Percentiles rank a stretch among this genome's conserved stretches.
Evolutionary conservation across 2,797 vertebrate genomes (phyloP).

Genomic region (Megalops cyprinoides): DNA sequence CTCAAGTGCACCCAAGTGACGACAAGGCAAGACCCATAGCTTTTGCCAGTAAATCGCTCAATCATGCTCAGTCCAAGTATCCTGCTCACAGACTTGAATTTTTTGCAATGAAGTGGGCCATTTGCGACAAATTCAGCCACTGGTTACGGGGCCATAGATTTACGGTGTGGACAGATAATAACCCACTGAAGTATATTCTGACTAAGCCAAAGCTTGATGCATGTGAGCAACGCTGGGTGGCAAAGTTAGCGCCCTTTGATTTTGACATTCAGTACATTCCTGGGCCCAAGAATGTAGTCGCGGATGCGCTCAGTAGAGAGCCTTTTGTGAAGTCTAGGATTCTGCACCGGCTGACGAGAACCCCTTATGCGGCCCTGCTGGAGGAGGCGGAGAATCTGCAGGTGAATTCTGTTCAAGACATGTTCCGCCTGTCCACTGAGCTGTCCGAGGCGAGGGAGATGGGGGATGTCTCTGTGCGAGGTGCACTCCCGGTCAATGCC

Average conservation of each 20-base stretch:
- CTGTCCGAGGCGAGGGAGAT: neutral
- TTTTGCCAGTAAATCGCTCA: too few species aligned
- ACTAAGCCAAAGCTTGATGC: too few species aligned
- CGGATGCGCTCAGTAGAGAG: slow-evolving; percentile 27
- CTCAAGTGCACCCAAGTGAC: too few species aligned
- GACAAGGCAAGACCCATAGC: too few species aligned
- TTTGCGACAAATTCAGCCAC: too few species aligned
- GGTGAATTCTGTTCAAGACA: neutral
- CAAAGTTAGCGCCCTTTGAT: slow-evolving; percentile 26
- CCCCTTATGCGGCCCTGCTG: neutral
- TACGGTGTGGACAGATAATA: too few species aligned
- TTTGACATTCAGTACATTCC: slow-evolving; percentile 37
- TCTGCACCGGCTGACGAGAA: slow-evolving; percentile 9
- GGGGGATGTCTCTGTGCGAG: neutral
- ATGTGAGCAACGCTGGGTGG: too few species aligned
- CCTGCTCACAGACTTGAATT: too few species aligned
- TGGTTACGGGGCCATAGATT: too few species aligned
- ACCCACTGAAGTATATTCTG: too few species aligned
- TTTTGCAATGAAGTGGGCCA: too few species aligned
- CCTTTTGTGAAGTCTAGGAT: slow-evolving; percentile 23
- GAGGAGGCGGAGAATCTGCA: neutral
- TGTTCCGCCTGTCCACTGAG: slow-evolving; percentile 14
- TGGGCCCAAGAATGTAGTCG: slow-evolving; percentile 27
- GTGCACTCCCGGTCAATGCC: neutral
- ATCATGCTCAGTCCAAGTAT: too few species aligned